These are phyloP conservation scores for Delphinapterus leucas DNA, from an alignment of 2,113 vertebrate genomes.

Conservation along the genomic window DNA sequence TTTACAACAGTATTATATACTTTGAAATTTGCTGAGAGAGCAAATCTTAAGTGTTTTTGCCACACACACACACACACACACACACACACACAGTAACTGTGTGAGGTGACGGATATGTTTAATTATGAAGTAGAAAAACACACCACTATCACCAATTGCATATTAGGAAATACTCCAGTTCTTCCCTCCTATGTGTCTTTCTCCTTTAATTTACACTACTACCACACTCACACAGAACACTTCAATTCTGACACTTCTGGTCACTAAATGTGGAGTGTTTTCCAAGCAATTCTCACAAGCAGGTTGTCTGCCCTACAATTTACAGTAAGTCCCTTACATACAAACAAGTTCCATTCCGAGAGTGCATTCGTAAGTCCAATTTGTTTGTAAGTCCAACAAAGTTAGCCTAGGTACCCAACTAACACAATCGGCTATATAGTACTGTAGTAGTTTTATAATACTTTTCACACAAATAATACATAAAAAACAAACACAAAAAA, in stretches of 20 bases:
- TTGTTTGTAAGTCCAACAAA: too few species aligned
- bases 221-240: background rate
- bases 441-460: too few species aligned
- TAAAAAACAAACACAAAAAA: too few species aligned
- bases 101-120: background rate
- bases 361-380: too few species aligned
- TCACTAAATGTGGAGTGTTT: background rate
- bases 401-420: too few species aligned
- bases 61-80: background rate
- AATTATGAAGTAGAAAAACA: background rate
- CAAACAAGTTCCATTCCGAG: too few species aligned
- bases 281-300: background rate
- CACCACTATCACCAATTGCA: background rate
- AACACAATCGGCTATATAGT: too few species aligned
- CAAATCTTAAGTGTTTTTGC: background rate
- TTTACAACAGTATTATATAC: background rate
- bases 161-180: background rate
- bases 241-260: background rate
- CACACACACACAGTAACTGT: background rate
- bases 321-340: too few species aligned
- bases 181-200: background rate
- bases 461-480: too few species aligned
- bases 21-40: background rate
- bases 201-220: background rate
- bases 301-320: background rate